Evolutionary conservation across 2,113 vertebrate species (phyloP).

Genomic region (Halichoeres trimaculatus): DNA sequence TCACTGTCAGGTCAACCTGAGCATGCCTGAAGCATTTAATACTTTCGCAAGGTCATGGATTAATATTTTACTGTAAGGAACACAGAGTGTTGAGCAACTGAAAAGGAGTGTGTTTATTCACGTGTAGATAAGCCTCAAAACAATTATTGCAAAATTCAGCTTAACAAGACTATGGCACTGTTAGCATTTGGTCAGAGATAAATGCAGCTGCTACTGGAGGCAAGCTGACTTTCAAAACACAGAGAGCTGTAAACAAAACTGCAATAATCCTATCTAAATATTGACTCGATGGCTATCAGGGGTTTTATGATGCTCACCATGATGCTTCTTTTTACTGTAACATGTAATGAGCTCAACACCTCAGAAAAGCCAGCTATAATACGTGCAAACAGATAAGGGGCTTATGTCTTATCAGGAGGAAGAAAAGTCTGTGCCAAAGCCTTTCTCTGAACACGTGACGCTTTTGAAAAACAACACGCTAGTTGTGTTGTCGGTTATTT

Average conservation of each 20-base stretch:
- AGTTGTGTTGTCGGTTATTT: neutral
- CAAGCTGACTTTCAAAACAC: neutral
- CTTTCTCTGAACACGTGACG: neutral
- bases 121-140: neutral
- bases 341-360: neutral
- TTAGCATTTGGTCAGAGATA: neutral
- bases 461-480: neutral
- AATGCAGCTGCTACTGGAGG: constrained; percentile 12
- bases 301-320: constrained; percentile 28
- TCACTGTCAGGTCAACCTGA: neutral
- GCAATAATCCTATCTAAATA: constrained; percentile 44
- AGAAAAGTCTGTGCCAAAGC: neutral
- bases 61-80: neutral
- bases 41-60: neutral
- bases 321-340: constrained; percentile 18
- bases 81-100: neutral
- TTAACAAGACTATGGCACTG: neutral
- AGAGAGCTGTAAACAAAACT: constrained; percentile 16
- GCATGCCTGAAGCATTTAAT: neutral
- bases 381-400: constrained; percentile 2
- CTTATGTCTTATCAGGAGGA: neutral
- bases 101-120: neutral
- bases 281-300: constrained; percentile 33
- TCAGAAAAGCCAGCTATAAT: neutral
- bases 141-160: constrained; percentile 2